phyloP scores from a whole-genome alignment of 2,113 vertebrate species.

The Siphamia tubifer region DNA sequence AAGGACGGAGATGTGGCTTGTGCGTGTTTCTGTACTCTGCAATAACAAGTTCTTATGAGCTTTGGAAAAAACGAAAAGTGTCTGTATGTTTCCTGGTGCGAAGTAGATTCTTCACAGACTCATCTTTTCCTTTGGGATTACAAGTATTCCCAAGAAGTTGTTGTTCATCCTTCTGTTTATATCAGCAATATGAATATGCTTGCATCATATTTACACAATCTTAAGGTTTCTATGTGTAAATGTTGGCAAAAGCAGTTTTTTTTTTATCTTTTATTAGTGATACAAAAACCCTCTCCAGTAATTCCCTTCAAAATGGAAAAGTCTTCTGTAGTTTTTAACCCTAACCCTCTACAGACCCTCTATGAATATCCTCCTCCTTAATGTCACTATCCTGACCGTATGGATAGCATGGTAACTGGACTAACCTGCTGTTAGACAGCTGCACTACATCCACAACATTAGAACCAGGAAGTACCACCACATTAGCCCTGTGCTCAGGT shows the following conservation, averaged over 20 bases:
- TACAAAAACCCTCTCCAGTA: no score
- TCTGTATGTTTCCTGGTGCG: slow-evolving; percentile 20
- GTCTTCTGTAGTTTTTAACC: no score
- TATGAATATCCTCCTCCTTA: no score
- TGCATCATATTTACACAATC: slow-evolving; percentile 30
- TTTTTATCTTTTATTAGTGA: not conserved
- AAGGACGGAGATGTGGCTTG: slow-evolving; percentile 30
- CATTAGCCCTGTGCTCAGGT: no score
- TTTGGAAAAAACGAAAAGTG: slow-evolving; percentile 6
- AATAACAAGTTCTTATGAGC: slow-evolving; percentile 44
- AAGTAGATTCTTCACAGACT: slow-evolving; percentile 40
- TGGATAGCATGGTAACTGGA: no score
- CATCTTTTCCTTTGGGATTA: slow-evolving; percentile 50
- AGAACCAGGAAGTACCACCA: no score
- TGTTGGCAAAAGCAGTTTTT: not conserved
- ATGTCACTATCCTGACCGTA: no score
- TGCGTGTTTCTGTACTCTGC: slow-evolving; percentile 22
- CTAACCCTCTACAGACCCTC: no score
- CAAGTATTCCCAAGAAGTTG: slow-evolving; percentile 48
- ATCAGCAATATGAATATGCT: slow-evolving; percentile 44
- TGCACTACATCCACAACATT: no score
- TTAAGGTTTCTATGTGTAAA: not conserved
- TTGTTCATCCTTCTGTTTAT: slow-evolving; percentile 44
- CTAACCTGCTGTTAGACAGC: no score
- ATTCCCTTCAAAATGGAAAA: no score